A percentile compares a stretch with the other conserved stretches of the same genome.
Conservation (phyloP, 2,888 invertebrate species). For the Eudasyphora cyanicolor region DNA sequence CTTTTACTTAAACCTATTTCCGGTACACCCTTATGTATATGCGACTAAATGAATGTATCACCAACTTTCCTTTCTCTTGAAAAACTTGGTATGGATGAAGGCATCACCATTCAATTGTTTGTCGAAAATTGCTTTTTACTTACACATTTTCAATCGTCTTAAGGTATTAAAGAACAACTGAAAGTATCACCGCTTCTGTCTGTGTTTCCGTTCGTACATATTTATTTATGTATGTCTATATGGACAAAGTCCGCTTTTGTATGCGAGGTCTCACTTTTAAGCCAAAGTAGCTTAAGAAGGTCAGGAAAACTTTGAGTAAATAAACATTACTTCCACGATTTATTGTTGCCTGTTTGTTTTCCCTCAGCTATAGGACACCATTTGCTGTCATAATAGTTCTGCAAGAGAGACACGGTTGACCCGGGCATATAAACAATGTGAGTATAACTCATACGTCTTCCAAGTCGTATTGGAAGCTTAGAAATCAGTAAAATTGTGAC, state of each 20-base stretch:
- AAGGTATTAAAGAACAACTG: neutral
- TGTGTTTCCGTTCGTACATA: neutral
- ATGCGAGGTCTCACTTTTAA: conserved; percentile 13
- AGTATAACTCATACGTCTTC: too few species aligned
- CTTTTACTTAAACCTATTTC: too few species aligned
- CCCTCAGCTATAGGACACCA: neutral
- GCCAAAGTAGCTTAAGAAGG: conserved; percentile 48
- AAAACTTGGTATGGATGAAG: neutral
- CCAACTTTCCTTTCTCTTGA: neutral
- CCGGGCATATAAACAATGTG: too few species aligned
- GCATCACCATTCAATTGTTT: neutral
- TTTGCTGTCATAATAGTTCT: neutral
- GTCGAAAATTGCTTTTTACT: conserved; percentile 22
- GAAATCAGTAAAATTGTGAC: too few species aligned
- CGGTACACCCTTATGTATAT: too few species aligned
- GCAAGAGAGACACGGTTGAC: too few species aligned
- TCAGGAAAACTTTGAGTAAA: conserved; percentile 39
- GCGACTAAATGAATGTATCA: neutral
- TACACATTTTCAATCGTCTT: conserved; percentile 19
- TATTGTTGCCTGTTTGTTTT: conserved; percentile 24
- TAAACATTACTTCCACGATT: conserved; percentile 41
- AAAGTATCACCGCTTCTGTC: neutral
- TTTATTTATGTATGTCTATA: too few species aligned
- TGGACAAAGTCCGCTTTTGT: neutral
- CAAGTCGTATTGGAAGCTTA: too few species aligned